Conservation (phyloP, 2,113 vertebrate genomes). For the Silurus asotus region DNA sequence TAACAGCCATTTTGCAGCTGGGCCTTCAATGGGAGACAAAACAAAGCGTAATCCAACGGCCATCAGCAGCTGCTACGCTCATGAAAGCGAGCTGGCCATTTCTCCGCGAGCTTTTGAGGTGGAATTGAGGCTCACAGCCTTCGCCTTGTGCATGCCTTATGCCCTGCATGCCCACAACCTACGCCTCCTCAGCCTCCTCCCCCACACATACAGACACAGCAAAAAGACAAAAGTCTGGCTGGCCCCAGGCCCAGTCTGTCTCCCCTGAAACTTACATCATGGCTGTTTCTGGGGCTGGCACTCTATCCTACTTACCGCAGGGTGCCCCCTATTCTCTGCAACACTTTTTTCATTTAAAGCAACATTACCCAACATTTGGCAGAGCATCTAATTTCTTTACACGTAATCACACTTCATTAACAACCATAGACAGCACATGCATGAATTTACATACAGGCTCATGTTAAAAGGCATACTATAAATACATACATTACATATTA, state of each 20-base stretch:
- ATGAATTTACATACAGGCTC: background rate
- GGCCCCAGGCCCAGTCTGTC: constrained; percentile 60
- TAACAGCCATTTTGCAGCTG: constrained; percentile 43
- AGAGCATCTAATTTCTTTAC: background rate
- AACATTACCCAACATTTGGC: constrained; percentile 1
- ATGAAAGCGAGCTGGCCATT: constrained; percentile 59
- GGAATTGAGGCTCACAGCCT: constrained; percentile 52
- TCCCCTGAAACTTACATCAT: constrained; percentile 45
- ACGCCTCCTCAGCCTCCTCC: constrained; percentile 59
- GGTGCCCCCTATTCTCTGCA: constrained; percentile 13
- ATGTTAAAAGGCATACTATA: background rate
- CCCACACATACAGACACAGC: background rate
- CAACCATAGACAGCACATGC: background rate
- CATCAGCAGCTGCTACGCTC: constrained; percentile 56
- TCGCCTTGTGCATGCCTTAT: constrained; percentile 63
- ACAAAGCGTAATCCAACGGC: constrained; percentile 38
- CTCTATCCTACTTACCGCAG: constrained; percentile 44
- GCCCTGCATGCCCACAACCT: constrained; percentile 60
- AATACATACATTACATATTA: background rate
- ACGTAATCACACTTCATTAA: background rate
- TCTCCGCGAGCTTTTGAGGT: constrained; percentile 48
- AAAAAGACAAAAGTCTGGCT: constrained; percentile 51
- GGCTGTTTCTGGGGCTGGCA: constrained; percentile 53
- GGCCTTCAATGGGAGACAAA: constrained; percentile 30
- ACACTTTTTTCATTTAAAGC: constrained; percentile 24